Conservation (phyloP, 2,113 vertebrate species). For the Oreotrochilus melanogaster region DNA sequence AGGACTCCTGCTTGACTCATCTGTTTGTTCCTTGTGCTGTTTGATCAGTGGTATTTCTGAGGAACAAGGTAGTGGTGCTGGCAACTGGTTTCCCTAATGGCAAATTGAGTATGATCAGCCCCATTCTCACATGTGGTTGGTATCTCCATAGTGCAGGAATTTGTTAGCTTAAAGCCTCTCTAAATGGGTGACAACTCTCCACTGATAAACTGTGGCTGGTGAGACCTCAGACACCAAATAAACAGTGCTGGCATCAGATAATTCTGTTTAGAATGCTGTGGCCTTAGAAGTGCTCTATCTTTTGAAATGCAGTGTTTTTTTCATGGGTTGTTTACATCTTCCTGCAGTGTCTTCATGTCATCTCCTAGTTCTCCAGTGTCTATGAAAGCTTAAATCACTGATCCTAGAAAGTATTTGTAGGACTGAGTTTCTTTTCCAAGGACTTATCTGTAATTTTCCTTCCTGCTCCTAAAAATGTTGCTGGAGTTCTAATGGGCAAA, state of each 20-base stretch:
- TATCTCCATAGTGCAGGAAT: slow-evolving; percentile 6
- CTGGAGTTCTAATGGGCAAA: neutral
- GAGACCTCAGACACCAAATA: slow-evolving; percentile 70
- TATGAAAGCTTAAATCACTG: neutral
- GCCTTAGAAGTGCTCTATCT: slow-evolving; percentile 56
- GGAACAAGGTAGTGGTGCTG: neutral
- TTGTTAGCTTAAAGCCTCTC: slow-evolving; percentile 47
- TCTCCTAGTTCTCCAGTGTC: neutral
- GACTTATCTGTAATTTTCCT: neutral
- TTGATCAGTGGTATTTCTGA: neutral
- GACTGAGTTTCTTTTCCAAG: neutral
- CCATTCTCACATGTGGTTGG: neutral
- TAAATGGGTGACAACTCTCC: slow-evolving; percentile 47
- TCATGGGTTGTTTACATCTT: slow-evolving; percentile 43
- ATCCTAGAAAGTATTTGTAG: neutral
- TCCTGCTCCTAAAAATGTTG: neutral
- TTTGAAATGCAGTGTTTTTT: slow-evolving; percentile 66
- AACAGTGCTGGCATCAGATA: slow-evolving; percentile 69
- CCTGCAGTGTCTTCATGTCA: slow-evolving; percentile 18
- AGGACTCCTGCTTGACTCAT: neutral
- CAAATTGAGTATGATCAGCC: slow-evolving; percentile 18
- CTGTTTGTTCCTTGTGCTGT: neutral
- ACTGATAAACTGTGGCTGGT: slow-evolving; percentile 67
- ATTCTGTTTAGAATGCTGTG: slow-evolving; percentile 45
- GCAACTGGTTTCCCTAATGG: neutral